phyloP scores from a whole-genome alignment of 2,888 invertebrate genomes.

The Mimachlamys varia region DNA sequence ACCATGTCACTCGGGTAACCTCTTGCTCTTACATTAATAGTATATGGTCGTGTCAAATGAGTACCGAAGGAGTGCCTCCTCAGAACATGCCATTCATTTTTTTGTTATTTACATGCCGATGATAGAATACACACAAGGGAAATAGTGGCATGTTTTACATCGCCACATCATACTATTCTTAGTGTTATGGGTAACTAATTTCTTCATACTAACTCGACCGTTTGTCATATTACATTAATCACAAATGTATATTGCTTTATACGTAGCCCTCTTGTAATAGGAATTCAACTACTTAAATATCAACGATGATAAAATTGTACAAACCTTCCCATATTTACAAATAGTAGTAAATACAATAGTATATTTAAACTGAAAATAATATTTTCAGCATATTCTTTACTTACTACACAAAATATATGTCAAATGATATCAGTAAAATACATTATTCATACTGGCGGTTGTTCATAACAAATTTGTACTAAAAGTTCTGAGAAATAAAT shows the following conservation, averaged over 20 bases:
- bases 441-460: no score
- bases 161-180: not conserved
- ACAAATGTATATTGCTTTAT: not conserved
- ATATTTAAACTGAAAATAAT: no score
- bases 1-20: constrained; percentile 25
- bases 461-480: no score
- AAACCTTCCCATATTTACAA: no score
- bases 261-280: not conserved
- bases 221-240: not conserved
- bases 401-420: no score
- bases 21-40: constrained; percentile 11
- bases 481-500: no score
- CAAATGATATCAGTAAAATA: no score
- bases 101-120: constrained; percentile 6
- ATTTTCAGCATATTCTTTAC: no score
- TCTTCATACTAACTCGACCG: not conserved
- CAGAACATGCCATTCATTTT: not conserved
- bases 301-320: no score
- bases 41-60: constrained; percentile 34
- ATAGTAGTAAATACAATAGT: no score
- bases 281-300: not conserved
- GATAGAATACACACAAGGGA: not conserved
- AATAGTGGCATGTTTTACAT: not conserved
- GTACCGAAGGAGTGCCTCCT: constrained; percentile 21
- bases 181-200: constrained; percentile 27